Percentiles rank a stretch among this genome's conserved stretches.
Evolutionary conservation across 2,888 invertebrate species (phyloP).

Genomic region (Uropetala carovei): DNA sequence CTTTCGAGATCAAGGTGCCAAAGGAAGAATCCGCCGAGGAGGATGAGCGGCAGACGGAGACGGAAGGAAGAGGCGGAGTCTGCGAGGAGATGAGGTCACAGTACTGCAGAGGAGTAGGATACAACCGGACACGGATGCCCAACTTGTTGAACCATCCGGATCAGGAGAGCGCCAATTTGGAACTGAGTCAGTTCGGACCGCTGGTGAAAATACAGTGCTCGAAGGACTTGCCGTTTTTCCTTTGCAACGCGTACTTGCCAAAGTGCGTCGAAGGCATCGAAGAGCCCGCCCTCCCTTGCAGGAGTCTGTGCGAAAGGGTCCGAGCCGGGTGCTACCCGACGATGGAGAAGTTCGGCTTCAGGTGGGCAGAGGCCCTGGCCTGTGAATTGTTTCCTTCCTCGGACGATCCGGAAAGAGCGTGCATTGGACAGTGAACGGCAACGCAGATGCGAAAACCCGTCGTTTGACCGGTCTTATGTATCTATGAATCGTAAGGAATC

Average conservation of each 20-base stretch:
- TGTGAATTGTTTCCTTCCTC: neutral
- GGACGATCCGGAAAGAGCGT: neutral
- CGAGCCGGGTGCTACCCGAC: neutral
- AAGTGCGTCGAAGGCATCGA: neutral
- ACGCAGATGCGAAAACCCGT: neutral
- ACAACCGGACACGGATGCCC: slow-evolving; percentile 4
- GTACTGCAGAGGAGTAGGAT: neutral
- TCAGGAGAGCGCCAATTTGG: neutral
- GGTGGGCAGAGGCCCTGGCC: neutral
- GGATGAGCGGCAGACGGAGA: neutral
- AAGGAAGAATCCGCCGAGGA: neutral
- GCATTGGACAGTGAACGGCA: slow-evolving; percentile 30
- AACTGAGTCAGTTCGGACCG: neutral
- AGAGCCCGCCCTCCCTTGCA: neutral
- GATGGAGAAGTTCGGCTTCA: neutral
- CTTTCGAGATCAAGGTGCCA: neutral
- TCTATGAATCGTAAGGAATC: neutral
- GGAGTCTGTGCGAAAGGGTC: slow-evolving; percentile 17
- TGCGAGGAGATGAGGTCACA: slow-evolving; percentile 17
- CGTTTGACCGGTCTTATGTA: neutral
- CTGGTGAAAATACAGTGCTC: slow-evolving; percentile 22
- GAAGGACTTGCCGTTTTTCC: slow-evolving; percentile 29
- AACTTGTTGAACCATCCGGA: slow-evolving; percentile 21
- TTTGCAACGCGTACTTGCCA: neutral
- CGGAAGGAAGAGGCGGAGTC: neutral